Conservation (phyloP, 2,113 vertebrate species). For the Oenanthe oenanthe region DNA sequence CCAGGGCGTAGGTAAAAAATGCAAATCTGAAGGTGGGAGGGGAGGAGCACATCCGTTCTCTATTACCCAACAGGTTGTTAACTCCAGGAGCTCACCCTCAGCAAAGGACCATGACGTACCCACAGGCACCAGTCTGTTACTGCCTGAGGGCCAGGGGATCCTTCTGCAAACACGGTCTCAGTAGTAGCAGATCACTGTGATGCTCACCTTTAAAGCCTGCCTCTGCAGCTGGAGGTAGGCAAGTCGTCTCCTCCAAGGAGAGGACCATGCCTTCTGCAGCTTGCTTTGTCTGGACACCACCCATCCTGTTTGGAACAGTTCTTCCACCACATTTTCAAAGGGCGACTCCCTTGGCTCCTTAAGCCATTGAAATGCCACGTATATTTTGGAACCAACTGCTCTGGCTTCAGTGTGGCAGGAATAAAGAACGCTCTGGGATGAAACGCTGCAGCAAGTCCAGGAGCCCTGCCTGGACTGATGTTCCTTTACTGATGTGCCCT, state of each 20-base stretch:
- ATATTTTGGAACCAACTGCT: neutral
- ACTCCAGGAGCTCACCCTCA: neutral
- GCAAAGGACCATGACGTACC: neutral
- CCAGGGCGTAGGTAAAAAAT: neutral
- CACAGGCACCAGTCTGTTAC: neutral
- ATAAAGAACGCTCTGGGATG: neutral
- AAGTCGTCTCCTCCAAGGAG: neutral
- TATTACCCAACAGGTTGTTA: constrained; percentile 35
- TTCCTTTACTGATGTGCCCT: neutral
- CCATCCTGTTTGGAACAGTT: neutral
- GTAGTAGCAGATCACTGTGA: neutral
- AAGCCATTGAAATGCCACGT: neutral
- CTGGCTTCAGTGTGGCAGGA: neutral
- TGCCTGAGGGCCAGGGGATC: neutral
- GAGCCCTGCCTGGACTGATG: neutral
- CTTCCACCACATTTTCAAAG: neutral
- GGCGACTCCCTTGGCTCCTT: neutral
- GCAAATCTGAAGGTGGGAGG: neutral
- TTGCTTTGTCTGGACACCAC: no score
- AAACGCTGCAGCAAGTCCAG: neutral
- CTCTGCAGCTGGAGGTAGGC: neutral
- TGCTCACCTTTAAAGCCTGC: neutral
- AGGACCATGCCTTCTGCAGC: neutral
- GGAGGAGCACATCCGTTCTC: constrained; percentile 38
- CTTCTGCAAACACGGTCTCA: neutral